Base-by-base conservation (phyloP, 2,888 invertebrate genomes). In the Sinhomidia bicolor region DNA sequence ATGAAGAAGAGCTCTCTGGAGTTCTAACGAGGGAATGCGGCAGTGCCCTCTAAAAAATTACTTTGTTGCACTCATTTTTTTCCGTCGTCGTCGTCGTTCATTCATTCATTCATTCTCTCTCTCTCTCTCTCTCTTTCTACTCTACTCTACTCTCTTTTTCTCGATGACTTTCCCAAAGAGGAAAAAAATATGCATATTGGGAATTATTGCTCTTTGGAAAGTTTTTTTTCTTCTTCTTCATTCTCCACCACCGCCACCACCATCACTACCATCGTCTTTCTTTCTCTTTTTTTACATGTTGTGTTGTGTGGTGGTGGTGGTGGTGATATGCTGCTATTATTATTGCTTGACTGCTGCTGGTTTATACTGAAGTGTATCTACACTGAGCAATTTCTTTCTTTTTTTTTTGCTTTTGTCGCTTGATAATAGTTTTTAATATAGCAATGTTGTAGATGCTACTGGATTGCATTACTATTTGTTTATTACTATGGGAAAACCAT, bases 141-240 rank as follows among this genome's bases (percentile, higher is more conserved):
- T n/a, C n/a, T n/a, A n/a, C n/a, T n/a, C n/a, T n/a, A n/a, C n/a
- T n/a, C n/a, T n/a, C n/a, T n/a, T 57, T 68, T 60, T 80, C 60
- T 81, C 65, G 26, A 12, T 65, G 62, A 47, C 68, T 87, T 83
- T 83, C 88, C 79, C 78, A 51, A 57, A 62, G 68, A 62, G 71
- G 57, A n/a, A 65, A 83, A 78, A 83, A 83, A 88, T 88, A 76
- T 88, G 88, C 88, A 88, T 88, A 88, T 79, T 88, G 88, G 88
- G 88, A 88, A 88, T 88, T 88, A 88, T 88, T 88, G 79, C 83
- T 88, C 88, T 88, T 88, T 83, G 83, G 57, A 71, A 68, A 41
- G 17, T 76, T 84, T 76, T 57, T 60, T 76, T 41, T 51, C 32
- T 20, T 47, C 44, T 23, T 71, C 32, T 17, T 51, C 32, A 32